A percentile compares a stretch with the other conserved stretches of the same genome.
Evolutionary conservation across 2,113 vertebrate genomes (phyloP).

Genomic region (Cettia cetti): DNA sequence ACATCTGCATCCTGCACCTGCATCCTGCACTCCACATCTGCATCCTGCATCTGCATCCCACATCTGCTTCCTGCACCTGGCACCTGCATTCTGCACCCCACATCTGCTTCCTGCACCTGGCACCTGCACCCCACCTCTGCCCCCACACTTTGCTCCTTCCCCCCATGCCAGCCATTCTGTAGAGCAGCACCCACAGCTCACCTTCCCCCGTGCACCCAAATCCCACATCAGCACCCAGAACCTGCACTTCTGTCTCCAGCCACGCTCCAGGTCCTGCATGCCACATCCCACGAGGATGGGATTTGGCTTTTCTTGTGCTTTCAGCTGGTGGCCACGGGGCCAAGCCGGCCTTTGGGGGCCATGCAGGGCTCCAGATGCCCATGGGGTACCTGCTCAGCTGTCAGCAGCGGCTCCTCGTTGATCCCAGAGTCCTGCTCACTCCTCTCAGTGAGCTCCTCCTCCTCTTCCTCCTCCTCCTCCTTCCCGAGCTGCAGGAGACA

Average conservation of each 20-base stretch:
- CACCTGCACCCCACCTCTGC: background rate
- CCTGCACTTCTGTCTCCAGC: background rate
- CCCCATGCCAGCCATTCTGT: accelerated
- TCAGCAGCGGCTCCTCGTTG: conserved; percentile 49
- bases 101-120: background rate
- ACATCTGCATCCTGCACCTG: background rate
- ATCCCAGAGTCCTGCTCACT: conserved; percentile 62
- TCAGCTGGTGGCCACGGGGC: accelerated
- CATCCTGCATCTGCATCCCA: background rate
- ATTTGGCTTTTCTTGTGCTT: background rate
- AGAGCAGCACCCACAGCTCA: background rate
- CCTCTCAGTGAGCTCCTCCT: conserved; percentile 57
- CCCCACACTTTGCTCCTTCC: accelerated
- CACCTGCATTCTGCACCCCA: background rate
- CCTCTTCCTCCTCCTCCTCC: conserved; percentile 41
- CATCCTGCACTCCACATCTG: background rate
- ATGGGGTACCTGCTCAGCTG: conserved; percentile 38
- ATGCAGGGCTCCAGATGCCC: background rate
- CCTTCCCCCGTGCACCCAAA: background rate
- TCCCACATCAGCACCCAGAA: accelerated
- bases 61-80: background rate
- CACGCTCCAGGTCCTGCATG: background rate
- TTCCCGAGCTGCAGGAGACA: conserved; percentile 53
- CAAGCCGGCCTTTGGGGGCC: background rate
- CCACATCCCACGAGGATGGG: background rate